Evolutionary conservation across 1,140 invertebrate genomes (phyloP).

Genomic region (Copidosoma floridanum): DNA sequence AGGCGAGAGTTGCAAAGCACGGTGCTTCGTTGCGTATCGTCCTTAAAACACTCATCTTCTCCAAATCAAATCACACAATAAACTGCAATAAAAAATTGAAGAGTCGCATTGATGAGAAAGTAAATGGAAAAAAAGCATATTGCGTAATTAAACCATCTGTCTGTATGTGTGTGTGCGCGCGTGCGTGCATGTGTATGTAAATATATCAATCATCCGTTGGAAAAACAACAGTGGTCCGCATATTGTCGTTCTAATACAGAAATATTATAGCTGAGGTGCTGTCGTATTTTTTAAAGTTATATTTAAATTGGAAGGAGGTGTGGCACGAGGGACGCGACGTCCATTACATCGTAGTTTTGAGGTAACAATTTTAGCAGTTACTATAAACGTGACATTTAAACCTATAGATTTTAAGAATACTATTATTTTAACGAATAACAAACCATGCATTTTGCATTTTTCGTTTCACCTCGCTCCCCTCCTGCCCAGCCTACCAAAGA

Average conservation of each 20-base stretch:
- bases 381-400: constrained; percentile 22
- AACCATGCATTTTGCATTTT: constrained; percentile 15
- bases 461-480: constrained; percentile 20
- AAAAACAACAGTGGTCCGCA: background rate
- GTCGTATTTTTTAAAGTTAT: background rate
- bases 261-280: background rate
- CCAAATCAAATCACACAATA: too few relatives aligned
- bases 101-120: too few relatives aligned
- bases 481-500: constrained; percentile 16
- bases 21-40: constrained; percentile 6
- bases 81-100: too few relatives aligned
- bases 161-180: constrained; percentile 21
- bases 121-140: too few relatives aligned
- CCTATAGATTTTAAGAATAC: constrained; percentile 21
- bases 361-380: constrained; percentile 20
- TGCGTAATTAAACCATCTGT: constrained; percentile 15
- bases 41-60: background rate
- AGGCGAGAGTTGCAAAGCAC: background rate
- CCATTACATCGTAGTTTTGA: constrained; percentile 13
- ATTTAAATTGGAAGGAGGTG: constrained; percentile 6
- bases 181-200: background rate
- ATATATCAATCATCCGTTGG: constrained; percentile 15
- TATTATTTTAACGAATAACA: constrained; percentile 14
- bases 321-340: constrained; percentile 2
- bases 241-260: too few relatives aligned